Conservation (phyloP, 2,797 vertebrate genomes). For the Enteromius fasciolatus region DNA sequence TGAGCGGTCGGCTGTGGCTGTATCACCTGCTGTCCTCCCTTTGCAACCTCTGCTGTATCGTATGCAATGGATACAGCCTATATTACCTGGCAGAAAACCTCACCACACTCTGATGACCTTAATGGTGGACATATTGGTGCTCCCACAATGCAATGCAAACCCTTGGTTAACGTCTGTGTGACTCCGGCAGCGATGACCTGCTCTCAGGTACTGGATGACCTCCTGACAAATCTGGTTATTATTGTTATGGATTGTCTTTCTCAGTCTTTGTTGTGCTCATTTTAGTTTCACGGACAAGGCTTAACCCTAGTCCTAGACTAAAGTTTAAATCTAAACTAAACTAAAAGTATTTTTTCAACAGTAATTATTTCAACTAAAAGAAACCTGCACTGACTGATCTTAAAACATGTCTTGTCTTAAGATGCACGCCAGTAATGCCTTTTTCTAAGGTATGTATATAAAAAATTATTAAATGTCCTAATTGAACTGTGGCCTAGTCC, state of each 20-base stretch:
- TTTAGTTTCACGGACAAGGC: neutral
- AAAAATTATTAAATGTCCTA: no score
- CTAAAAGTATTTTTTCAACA: no score
- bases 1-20: slow-evolving; percentile 74
- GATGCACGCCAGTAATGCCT: no score
- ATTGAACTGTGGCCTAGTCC: no score
- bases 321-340: no score
- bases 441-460: no score
- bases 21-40: slow-evolving; percentile 79
- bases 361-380: no score
- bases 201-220: slow-evolving; percentile 43
- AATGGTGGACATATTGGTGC: neutral
- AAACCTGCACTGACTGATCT: no score
- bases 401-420: no score
- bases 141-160: slow-evolving; percentile 13
- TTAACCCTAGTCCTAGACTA: no score
- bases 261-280: neutral
- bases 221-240: slow-evolving; percentile 15
- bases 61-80: slow-evolving; percentile 82
- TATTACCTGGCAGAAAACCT: slow-evolving; percentile 80
- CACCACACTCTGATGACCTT: slow-evolving; percentile 64
- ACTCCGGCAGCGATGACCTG: neutral
- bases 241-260: neutral
- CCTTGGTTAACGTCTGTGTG: slow-evolving; percentile 9
- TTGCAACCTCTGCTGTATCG: slow-evolving; percentile 84